These are phyloP conservation scores for Drosophila pseudoananassae DNA, from an alignment of 1,140 invertebrate species.

Conservation along the genomic window DNA sequence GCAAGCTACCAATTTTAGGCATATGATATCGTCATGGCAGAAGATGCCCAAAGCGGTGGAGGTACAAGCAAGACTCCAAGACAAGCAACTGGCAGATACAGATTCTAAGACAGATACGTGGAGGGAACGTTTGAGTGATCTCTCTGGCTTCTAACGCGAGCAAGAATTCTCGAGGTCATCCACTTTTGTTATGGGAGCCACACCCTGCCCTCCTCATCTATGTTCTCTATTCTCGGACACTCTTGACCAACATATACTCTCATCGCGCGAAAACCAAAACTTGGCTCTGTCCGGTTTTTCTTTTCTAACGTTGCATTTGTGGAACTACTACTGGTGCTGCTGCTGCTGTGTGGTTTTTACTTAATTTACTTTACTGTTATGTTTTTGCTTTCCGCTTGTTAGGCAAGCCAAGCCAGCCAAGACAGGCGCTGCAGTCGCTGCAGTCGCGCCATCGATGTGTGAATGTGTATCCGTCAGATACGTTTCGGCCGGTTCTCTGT, in stretches of 20 bases:
- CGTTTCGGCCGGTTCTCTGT: slow-evolving; percentile 57
- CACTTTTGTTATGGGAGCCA: slow-evolving; percentile 53
- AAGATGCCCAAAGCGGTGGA: slow-evolving; percentile 31
- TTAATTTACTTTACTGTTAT: slow-evolving; percentile 81
- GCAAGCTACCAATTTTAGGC: slow-evolving; percentile 66
- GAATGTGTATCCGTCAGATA: slow-evolving; percentile 59
- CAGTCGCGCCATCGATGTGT: slow-evolving; percentile 44
- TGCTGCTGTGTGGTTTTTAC: slow-evolving; percentile 65
- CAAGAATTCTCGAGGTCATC: slow-evolving; percentile 72
- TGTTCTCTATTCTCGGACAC: slow-evolving; percentile 60
- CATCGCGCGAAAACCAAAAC: slow-evolving; percentile 40
- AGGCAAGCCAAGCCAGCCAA: slow-evolving; percentile 54
- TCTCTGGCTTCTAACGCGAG: slow-evolving; percentile 38
- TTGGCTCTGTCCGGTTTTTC: slow-evolving; percentile 57
- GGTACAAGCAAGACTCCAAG: slow-evolving; percentile 10
- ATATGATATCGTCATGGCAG: slow-evolving; percentile 33
- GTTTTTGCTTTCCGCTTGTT: slow-evolving; percentile 78
- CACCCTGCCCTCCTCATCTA: background rate
- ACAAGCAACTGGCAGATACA: slow-evolving; percentile 12
- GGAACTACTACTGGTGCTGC: slow-evolving; percentile 7
- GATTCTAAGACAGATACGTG: slow-evolving; percentile 23
- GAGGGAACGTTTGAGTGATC: slow-evolving; percentile 56
- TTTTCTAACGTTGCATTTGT: slow-evolving; percentile 44
- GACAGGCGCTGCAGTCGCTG: slow-evolving; percentile 27
- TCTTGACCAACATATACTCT: slow-evolving; percentile 73